Percentiles rank a stretch among this genome's conserved stretches.
These are phyloP conservation scores for Stegodyphus mimosarum DNA, from an alignment of 1,140 invertebrate genomes.

Conservation along the genomic window DNA sequence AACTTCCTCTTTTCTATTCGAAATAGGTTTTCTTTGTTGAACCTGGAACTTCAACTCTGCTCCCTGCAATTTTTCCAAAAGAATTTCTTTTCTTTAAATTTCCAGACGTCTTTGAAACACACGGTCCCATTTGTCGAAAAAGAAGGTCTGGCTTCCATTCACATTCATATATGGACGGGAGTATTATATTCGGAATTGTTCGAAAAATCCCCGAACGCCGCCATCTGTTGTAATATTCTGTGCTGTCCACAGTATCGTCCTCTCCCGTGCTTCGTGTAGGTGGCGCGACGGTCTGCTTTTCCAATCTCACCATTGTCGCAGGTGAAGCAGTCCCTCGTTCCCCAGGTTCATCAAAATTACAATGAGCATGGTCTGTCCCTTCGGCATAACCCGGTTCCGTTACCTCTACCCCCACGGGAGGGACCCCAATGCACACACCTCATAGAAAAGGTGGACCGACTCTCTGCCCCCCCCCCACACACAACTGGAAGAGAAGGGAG, in stretches of 20 bases:
- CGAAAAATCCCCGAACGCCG: neutral
- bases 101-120: neutral
- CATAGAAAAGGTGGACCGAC: conserved; percentile 44
- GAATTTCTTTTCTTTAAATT: too few species aligned
- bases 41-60: too few species aligned
- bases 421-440: conserved; percentile 49
- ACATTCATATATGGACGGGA: neutral
- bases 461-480: neutral
- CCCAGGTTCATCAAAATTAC: conserved; percentile 61
- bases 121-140: neutral
- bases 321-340: conserved; percentile 56
- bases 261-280: neutral
- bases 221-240: neutral
- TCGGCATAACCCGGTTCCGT: conserved; percentile 50
- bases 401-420: conserved; percentile 36
- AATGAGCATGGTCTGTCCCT: conserved; percentile 56
- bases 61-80: too few species aligned
- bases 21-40: too few species aligned
- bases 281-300: neutral
- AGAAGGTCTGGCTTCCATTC: neutral
- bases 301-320: conserved; percentile 46
- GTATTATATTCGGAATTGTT: neutral
- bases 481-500: neutral
- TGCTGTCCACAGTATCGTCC: neutral
- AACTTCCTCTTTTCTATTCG: too few species aligned